A percentile compares a stretch with the other conserved stretches of the same genome.
Conservation (phyloP, 2,797 vertebrate genomes). For the Ptychobarbus kaznakovi region DNA sequence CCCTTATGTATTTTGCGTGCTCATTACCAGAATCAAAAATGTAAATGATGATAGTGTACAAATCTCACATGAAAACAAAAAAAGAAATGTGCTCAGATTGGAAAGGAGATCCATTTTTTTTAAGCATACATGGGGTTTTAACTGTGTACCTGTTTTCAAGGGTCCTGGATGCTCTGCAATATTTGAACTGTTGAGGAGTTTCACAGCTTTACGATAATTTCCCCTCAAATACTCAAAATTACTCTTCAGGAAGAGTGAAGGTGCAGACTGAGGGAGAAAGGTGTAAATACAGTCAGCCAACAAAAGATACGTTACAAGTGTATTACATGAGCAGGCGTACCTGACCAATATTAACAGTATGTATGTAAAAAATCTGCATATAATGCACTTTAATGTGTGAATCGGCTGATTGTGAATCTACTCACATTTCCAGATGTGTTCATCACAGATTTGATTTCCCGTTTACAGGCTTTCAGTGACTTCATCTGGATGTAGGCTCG, state of each 20-base stretch:
- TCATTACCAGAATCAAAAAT: background rate
- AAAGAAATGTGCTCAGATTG: background rate
- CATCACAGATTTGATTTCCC: slow-evolving; percentile 99
- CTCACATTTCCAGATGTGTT: slow-evolving; percentile 98
- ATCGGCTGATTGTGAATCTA: slow-evolving; percentile 48
- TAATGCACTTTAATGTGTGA: background rate
- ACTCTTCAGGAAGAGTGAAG: slow-evolving; percentile 97
- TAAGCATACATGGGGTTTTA: background rate
- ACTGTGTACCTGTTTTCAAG: slow-evolving; percentile 90
- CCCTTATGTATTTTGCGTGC: background rate
- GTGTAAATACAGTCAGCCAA: background rate
- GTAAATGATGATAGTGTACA: background rate
- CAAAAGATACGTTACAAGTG: background rate
- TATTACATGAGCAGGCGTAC: background rate
- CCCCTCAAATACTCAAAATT: slow-evolving; percentile 98
- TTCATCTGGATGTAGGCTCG: slow-evolving; percentile 99
- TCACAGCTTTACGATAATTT: slow-evolving; percentile 98
- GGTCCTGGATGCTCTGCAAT: slow-evolving; percentile 96
- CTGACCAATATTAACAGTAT: background rate
- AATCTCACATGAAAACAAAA: background rate
- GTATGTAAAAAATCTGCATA: background rate
- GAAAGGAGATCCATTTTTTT: background rate
- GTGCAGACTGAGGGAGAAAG: slow-evolving; percentile 84
- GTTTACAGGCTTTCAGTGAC: slow-evolving; percentile 97
- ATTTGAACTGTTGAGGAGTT: slow-evolving; percentile 95